These are phyloP conservation scores for Archips xylosteana DNA, from an alignment of 2,888 invertebrate genomes.

Conservation along the genomic window DNA sequence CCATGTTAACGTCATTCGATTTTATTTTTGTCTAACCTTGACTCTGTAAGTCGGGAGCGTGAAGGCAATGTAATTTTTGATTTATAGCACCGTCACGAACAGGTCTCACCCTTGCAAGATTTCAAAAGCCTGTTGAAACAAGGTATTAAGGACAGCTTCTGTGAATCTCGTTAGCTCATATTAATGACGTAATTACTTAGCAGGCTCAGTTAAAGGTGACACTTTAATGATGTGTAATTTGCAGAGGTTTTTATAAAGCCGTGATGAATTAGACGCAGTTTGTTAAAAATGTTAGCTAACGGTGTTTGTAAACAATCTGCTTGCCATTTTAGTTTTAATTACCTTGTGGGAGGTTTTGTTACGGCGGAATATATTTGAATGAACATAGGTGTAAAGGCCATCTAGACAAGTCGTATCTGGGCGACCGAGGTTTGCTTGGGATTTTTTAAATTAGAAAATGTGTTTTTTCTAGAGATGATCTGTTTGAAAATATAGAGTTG, in stretches of 20 bases:
- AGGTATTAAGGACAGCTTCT: slow-evolving; percentile 40
- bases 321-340: not conserved
- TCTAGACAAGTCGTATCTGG: not conserved
- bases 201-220: slow-evolving; percentile 19
- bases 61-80: slow-evolving; percentile 27
- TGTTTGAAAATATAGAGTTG: too few relatives aligned
- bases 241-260: slow-evolving; percentile 22
- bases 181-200: slow-evolving; percentile 37
- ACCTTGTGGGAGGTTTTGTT: not conserved
- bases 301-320: slow-evolving; percentile 19
- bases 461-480: too few relatives aligned
- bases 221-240: slow-evolving; percentile 28
- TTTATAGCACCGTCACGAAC: slow-evolving; percentile 21
- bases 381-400: not conserved
- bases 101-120: slow-evolving; percentile 32
- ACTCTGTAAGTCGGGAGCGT: slow-evolving; percentile 12
- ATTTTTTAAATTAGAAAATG: too few relatives aligned
- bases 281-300: slow-evolving; percentile 16
- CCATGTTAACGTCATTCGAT: not conserved
- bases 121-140: slow-evolving; percentile 37
- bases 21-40: slow-evolving; percentile 12
- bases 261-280: slow-evolving; percentile 23
- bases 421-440: too few relatives aligned
- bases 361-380: not conserved
- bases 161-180: slow-evolving; percentile 37